Base-by-base conservation (phyloP, 2,888 invertebrate genomes). In the Odontocolon sp. region DNA sequence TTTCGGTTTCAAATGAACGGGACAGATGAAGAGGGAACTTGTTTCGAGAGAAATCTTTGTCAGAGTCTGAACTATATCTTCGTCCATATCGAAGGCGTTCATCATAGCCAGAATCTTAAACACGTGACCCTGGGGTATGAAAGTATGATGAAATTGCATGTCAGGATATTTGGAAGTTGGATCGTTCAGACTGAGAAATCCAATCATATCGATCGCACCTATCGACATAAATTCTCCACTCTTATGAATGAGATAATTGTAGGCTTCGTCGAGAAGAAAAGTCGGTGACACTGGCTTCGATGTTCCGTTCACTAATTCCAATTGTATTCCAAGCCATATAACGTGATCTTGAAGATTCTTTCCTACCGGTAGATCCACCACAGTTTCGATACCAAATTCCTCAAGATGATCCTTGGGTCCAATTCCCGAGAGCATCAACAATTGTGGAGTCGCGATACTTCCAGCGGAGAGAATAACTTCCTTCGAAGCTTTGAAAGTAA, bases 401-500 rank as follows among this genome's bases (percentile, higher is more conserved):
- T 89, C 82, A 79, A 94, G 90, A 68, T 92, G 91, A 0, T 92
- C 86, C 56, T 86, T 87, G 0, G 93, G 93, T 0, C 93, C 93
- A 6, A 95, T 91, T 0, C 95, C 95, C 0, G 94, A 94, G 9
- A 95, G 87, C 93, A 95, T 92, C 42, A 95, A 89, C 2, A 95
- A 82, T 84, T 95, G 94, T 0, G 95, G 94, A 1, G 93, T 92
- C 81, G 93, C 94, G 57, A 95, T 91, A 1, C 94, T 91, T 2
- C 95, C 95, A 0, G 93, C 94, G 6, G 93, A 93, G 3, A 95
- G 82, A 69, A 95, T 93, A 0, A 95, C 92, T 82, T 94, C 94
- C 73, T 92, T 93, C 8, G 90, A 90, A 3, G 93, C 93, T 52
- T 80, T 82, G 8, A 86, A 77, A 1, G 75, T 85, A 1, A 90